Evolutionary conservation across 2,888 invertebrate species (phyloP), one percentile per base, ranked within the genome.

Genomic region (Hoplodrina blanda): DNA sequence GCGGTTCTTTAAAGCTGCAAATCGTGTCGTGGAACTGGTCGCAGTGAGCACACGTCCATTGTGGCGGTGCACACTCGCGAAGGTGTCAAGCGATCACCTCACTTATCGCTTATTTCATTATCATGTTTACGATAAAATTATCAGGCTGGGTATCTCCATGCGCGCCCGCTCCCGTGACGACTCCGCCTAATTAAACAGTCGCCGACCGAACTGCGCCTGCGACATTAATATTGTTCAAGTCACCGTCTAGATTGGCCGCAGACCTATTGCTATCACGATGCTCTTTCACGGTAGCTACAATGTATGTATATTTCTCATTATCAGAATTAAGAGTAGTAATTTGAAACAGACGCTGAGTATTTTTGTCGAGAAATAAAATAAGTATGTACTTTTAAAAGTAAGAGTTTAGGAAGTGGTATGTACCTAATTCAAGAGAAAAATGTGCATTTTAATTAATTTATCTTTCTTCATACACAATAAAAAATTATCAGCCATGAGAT

Each of bases 21-120:
- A 69, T 71, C 67, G 80, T 82, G 33, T 66, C 82, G 76, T 78
- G 70, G 54, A 54, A 64, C 62, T 57, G 66, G 20, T 37, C 33
- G 62, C 67, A 77, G 60, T 79, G 76, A 56, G 61, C 63, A 70
- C 80, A 37, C 17, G 49, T 25, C 63, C 60, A 61, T 63, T 57
- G 70, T 60, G 53, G 50, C 62, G 50, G 56, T 54, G 46, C 49
- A 30, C 33, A 44, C 50, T 49, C 70, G 57, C 57, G 57, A 6
- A 82, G 79, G 75, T 66, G 75, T 82, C 67, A 59, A 74, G 76
- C 76, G 82, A 87, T 84, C 87, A 85, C 81, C 80, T 85, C 80
- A 87, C 85, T 87, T 86, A 87, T 86, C 87, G 86, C 83, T 81
- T 80, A 82, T 85, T 85, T 85, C 83, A 89, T 83, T 88, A 89